phyloP scores from a whole-genome alignment of 2,888 invertebrate species.

The Lamproptera curius region DNA sequence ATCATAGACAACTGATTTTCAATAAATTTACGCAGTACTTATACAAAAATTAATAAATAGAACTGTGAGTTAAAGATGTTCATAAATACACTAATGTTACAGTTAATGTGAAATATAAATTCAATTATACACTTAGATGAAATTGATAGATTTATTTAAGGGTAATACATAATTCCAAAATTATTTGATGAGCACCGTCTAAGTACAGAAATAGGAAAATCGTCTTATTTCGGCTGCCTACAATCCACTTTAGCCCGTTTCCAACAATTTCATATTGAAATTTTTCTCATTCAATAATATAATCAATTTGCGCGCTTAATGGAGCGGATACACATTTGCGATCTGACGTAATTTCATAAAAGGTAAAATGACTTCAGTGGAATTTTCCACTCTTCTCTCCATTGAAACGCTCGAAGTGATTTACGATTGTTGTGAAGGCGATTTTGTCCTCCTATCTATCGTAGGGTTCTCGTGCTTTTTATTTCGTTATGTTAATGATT shows the following conservation, averaged over 20 bases:
- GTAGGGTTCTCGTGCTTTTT: background rate
- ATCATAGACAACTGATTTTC: no score
- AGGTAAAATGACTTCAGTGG: conserved; percentile 7
- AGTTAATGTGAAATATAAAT: no score
- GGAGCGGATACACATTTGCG: conserved; percentile 5
- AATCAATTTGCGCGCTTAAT: conserved; percentile 13
- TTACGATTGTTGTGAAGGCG: background rate
- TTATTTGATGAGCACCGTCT: no score
- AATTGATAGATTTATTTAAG: no score
- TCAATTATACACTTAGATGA: no score
- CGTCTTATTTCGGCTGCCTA: background rate
- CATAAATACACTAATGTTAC: no score
- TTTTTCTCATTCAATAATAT: conserved; percentile 15
- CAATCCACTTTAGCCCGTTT: background rate
- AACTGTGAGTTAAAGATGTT: no score
- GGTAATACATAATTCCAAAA: no score
- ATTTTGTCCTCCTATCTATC: background rate
- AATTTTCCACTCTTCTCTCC: conserved; percentile 2
- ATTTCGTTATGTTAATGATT: no score
- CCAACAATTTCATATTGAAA: conserved; percentile 15
- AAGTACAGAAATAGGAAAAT: background rate
- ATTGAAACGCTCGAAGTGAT: background rate
- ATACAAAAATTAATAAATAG: no score
- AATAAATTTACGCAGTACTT: no score
- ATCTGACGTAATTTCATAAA: conserved; percentile 6